phyloP scores from a whole-genome alignment of 2,797 vertebrate genomes.

The Molossus alvarezi region DNA sequence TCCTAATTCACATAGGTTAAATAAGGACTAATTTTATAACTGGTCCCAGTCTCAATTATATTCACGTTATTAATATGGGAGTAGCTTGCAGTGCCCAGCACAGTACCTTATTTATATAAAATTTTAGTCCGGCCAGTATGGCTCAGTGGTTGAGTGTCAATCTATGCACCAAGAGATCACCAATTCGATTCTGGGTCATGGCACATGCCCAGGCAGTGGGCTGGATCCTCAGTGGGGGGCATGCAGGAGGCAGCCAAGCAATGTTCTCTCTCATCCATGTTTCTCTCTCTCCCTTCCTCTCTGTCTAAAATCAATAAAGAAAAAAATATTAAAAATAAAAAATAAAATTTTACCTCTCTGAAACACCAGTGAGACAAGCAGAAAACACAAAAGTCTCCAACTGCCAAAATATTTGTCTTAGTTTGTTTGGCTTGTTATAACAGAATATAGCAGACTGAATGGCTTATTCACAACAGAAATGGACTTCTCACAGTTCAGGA shows the following conservation, averaged over 20 bases:
- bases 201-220: no score
- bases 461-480: not conserved
- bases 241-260: no score
- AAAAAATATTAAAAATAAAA: no score
- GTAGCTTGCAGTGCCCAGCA: not conserved
- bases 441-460: not conserved
- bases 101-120: constrained; percentile 1
- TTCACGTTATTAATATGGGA: constrained; percentile 22
- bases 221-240: no score
- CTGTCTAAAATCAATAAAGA: no score
- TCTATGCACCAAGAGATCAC: no score
- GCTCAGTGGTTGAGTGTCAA: no score
- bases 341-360: not conserved
- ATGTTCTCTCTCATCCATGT: no score
- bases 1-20: constrained; percentile 58
- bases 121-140: not conserved
- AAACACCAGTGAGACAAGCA: not conserved
- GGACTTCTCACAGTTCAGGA: not conserved
- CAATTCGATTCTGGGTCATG: no score
- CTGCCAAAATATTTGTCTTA: constrained; percentile 5
- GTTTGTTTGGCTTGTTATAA: not conserved
- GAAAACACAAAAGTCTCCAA: constrained; percentile 34
- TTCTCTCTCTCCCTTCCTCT: no score
- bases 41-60: not conserved
- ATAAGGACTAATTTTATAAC: constrained; percentile 43